Evolutionary conservation across 2,888 invertebrate species (phyloP).

Genomic region (Metallyticus violacea): DNA sequence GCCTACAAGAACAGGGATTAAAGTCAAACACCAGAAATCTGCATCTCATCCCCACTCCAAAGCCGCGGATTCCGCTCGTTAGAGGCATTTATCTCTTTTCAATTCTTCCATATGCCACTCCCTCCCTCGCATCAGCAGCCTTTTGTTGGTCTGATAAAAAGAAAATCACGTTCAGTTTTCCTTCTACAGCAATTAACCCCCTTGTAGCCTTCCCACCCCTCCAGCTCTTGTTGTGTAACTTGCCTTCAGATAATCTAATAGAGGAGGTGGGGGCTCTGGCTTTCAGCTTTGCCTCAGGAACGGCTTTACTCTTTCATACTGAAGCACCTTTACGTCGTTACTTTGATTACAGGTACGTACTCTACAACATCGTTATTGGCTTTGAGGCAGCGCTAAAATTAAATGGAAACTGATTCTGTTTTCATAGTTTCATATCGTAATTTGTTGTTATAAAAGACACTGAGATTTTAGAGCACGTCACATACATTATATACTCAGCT

Average conservation of each 20-base stretch:
- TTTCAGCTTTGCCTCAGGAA: not conserved
- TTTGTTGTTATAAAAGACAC: too few relatives aligned
- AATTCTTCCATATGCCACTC: too few relatives aligned
- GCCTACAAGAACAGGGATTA: not conserved
- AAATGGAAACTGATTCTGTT: too few relatives aligned
- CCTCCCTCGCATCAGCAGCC: not conserved
- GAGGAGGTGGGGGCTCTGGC: not conserved
- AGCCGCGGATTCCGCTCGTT: not conserved
- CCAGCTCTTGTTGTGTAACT: not conserved
- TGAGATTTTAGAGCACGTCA: too few relatives aligned
- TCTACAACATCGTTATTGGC: not conserved
- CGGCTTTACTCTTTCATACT: not conserved
- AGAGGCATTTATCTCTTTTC: not conserved
- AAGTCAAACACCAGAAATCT: not conserved
- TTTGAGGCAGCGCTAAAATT: too few relatives aligned
- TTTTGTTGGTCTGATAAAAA: not conserved
- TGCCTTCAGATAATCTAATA: not conserved
- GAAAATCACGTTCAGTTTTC: not conserved
- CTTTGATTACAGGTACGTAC: not conserved
- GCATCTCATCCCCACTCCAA: not conserved
- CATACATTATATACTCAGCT: too few relatives aligned
- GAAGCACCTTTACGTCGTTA: not conserved
- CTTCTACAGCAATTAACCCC: not conserved
- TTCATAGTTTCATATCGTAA: too few relatives aligned
- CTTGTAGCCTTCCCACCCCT: not conserved